These are phyloP conservation scores for Kryptolebias marmoratus DNA, from an alignment of 2,113 vertebrate genomes.

Conservation along the genomic window DNA sequence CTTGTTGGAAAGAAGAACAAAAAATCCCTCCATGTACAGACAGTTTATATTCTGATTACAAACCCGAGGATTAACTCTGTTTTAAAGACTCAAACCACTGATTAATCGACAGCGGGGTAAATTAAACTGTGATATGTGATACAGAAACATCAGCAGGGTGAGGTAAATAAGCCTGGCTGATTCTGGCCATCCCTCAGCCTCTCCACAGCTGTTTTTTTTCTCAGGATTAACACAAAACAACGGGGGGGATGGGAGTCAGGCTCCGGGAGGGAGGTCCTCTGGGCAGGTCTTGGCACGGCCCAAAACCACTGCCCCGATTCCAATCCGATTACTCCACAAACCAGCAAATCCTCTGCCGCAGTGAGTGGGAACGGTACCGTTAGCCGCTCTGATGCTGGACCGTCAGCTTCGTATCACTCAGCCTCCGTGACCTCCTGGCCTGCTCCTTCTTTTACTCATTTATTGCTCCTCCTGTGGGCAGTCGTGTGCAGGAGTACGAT, in stretches of 20 bases:
- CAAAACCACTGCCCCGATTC: constrained; percentile 64
- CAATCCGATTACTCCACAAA: constrained; percentile 81
- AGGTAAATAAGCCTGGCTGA: constrained; percentile 19
- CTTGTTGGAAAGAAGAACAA: too few species aligned
- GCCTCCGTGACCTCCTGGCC: constrained; percentile 36
- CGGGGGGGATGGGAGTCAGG: constrained; percentile 32
- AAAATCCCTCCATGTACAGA: too few species aligned
- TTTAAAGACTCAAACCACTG: background rate
- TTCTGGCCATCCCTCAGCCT: constrained; percentile 28
- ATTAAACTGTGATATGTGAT: background rate
- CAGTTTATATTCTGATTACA: background rate
- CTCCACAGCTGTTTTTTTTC: constrained; percentile 56
- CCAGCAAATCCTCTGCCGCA: constrained; percentile 72
- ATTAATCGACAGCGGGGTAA: background rate
- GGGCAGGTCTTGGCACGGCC: constrained; percentile 65
- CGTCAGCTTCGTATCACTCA: constrained; percentile 6
- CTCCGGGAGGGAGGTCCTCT: constrained; percentile 31
- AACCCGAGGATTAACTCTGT: background rate
- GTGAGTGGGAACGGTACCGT: constrained; percentile 37
- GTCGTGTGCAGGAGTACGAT: background rate
- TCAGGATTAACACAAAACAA: constrained; percentile 69
- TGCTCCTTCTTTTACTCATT: constrained; percentile 11
- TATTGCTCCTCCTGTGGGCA: background rate
- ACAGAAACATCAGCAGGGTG: background rate
- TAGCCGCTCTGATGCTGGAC: constrained; percentile 18